These are phyloP conservation scores for Corynorhinus townsendii DNA, from an alignment of 2,113 vertebrate genomes.

Conservation along the genomic window DNA sequence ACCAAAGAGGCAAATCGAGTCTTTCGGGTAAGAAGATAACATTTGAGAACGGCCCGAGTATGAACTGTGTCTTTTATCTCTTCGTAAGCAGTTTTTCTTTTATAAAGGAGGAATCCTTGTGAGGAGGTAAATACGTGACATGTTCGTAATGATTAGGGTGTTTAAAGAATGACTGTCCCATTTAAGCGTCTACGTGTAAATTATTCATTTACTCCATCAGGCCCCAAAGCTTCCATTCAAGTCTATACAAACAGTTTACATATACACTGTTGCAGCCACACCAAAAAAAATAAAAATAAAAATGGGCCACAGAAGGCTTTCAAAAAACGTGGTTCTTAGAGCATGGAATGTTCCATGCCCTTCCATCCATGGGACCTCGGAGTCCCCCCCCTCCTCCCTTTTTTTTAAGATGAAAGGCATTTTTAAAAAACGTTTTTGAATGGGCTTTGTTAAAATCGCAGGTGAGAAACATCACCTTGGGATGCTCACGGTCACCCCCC, in stretches of 20 bases:
- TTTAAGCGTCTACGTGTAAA: too few species aligned
- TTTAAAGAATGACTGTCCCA: neutral
- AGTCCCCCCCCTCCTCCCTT: accelerated
- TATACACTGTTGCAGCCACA: neutral
- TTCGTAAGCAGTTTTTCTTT: neutral
- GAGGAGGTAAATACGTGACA: neutral
- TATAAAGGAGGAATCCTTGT: neutral
- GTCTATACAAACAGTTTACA: neutral
- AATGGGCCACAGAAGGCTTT: neutral
- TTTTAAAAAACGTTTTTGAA: neutral
- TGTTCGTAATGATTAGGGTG: neutral
- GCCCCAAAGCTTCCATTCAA: neutral
- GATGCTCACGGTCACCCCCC: neutral
- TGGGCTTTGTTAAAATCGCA: neutral
- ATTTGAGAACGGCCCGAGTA: neutral
- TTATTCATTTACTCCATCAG: neutral
- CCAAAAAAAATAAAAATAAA: too few species aligned
- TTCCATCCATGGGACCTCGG: neutral
- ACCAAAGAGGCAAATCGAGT: neutral
- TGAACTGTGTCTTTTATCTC: neutral
- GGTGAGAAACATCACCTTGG: neutral
- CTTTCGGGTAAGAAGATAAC: neutral
- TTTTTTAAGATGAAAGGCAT: neutral
- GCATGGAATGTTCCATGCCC: neutral
- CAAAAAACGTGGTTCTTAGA: neutral